These are phyloP conservation scores for Corvus moneduloides DNA, from an alignment of 2,113 vertebrate genomes.

Conservation along the genomic window DNA sequence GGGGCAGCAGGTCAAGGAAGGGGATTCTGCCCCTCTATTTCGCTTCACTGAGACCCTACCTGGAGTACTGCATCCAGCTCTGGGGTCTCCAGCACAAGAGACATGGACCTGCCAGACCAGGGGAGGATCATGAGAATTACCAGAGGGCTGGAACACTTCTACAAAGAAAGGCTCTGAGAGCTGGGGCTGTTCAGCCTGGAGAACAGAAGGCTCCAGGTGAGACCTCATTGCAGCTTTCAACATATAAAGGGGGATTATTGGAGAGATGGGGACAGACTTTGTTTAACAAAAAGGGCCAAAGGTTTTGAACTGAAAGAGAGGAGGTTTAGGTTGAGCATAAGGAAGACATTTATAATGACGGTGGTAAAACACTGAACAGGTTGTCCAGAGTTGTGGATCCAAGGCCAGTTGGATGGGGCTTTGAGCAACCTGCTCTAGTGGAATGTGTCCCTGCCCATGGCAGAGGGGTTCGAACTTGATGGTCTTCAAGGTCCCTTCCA, in stretches of 20 bases:
- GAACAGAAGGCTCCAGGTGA: background rate
- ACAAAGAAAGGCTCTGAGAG: background rate
- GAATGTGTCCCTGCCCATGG: background rate
- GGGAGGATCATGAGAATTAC: background rate
- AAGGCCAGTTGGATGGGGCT: background rate
- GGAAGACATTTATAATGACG: background rate
- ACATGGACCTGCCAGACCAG: background rate
- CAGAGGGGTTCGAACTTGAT: fast-evolving
- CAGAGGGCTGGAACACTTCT: background rate
- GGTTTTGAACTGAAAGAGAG: background rate
- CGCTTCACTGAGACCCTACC: background rate
- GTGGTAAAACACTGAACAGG: background rate
- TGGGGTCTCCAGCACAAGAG: background rate
- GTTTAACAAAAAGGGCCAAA: background rate
- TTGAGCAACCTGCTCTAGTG: background rate
- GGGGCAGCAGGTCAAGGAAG: fast-evolving
- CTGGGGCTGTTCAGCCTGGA: background rate
- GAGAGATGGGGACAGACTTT: background rate
- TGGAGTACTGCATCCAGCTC: background rate
- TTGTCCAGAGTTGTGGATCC: background rate
- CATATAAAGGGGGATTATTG: background rate
- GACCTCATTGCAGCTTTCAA: background rate
- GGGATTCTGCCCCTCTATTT: background rate
- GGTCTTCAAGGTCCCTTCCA: background rate
- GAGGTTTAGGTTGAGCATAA: background rate